Base-by-base conservation (phyloP, 1,140 invertebrate genomes). In the Elymnias hypermnestra region DNA sequence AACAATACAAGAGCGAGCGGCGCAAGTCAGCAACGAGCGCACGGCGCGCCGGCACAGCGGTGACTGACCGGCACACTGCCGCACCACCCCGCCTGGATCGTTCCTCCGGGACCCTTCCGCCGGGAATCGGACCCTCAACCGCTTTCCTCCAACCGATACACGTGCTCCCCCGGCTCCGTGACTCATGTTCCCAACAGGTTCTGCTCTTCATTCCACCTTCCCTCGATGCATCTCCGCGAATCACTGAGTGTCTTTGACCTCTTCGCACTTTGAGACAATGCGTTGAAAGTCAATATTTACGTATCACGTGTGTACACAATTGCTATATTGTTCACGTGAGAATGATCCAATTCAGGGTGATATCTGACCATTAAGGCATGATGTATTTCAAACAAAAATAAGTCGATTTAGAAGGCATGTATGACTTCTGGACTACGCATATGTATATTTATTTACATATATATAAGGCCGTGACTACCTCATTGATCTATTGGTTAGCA, bases 21-120 rank as follows among this genome's bases (percentile, higher is more conserved):
- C 57, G 52, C 53, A 51, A 50, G 53, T 53, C 57, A 53, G 44
- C 36, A 55, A 50, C 79, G 73, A 73, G 75, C 72, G 81, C 65
- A 36, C 81, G 60, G 63, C 69, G 60, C 77, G 75, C 69, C 73
- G 73, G 68, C 73, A 29, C 42, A 81, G 71, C 81, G 81, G 77
- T 82, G 81, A 84, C 81, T 84, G 81, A 82, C 81, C 81, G 81
- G 63, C 77, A 59, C 68, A 84, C 59, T 84, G 77, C 70, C 77
- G 75, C 74, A 45, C 71, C 75, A 68, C 73, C 76, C 81, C 81
- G 67, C 77, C 70, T 57, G 72, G 71, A 75, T 54, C 66, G 57
- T 43, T 76, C 74, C 74, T 77, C 59, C 70, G 73, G 79, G 76
- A 83, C 79, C 72, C 76, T 78, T 72, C 70, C 73, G 68, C 66